Conservation (phyloP, 2,797 vertebrate genomes). For the Garrulus glandarius region DNA sequence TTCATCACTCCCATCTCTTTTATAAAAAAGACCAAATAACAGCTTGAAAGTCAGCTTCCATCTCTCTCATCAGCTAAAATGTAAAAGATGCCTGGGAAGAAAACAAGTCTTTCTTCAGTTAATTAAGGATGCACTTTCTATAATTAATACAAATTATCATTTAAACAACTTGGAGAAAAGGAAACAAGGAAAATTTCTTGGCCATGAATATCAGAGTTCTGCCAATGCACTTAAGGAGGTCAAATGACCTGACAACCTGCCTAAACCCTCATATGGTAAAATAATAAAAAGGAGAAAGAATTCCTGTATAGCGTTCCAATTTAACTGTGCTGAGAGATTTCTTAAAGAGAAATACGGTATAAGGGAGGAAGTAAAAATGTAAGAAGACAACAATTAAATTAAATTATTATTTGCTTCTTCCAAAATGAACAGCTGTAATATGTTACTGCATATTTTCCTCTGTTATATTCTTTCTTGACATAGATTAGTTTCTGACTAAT, state of each 20-base stretch:
- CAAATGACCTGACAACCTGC: constrained; percentile 47
- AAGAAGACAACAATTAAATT: not conserved
- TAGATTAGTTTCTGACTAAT: not conserved
- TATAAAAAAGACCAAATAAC: not conserved
- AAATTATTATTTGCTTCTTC: not conserved
- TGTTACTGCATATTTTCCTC: not conserved
- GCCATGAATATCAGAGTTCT: not conserved
- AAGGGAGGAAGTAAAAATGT: not conserved
- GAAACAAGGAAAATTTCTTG: constrained; percentile 16
- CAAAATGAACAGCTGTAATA: not conserved
- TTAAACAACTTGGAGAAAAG: not conserved
- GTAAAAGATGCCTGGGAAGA: not conserved
- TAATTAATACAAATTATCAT: not conserved
- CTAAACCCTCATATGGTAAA: constrained; percentile 44
- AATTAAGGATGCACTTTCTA: not conserved
- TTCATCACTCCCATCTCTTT: not conserved
- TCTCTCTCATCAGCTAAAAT: not conserved
- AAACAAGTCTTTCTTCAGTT: not conserved
- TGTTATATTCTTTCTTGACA: not conserved
- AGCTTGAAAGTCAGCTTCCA: not conserved
- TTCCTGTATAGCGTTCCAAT: not conserved
- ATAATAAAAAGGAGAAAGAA: constrained; percentile 4
- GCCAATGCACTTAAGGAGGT: constrained; percentile 45
- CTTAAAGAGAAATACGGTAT: not conserved
- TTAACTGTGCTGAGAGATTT: not conserved